Evolutionary conservation across 2,797 vertebrate species (phyloP).

Genomic region (Taenioides sp.): DNA sequence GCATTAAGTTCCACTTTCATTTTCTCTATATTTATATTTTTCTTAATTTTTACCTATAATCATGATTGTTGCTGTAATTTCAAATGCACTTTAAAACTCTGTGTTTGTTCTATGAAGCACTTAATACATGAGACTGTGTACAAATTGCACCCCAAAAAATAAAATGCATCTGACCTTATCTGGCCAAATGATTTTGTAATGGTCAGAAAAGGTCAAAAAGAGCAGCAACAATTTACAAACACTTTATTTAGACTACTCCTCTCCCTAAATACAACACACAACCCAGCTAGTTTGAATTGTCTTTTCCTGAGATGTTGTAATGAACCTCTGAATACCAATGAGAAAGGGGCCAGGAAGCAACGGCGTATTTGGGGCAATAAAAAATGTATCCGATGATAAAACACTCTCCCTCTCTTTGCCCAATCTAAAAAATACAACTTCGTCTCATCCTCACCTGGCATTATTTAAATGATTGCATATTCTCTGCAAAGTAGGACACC

Average conservation of each 20-base stretch:
- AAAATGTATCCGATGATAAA: slow-evolving; percentile 58
- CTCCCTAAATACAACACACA: slow-evolving; percentile 26
- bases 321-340: slow-evolving; percentile 68
- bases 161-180: too few relatives aligned
- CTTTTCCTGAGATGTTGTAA: slow-evolving; percentile 53
- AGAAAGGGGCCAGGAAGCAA: slow-evolving; percentile 36
- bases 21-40: too few relatives aligned
- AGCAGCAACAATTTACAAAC: neutral
- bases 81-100: too few relatives aligned
- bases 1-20: too few relatives aligned
- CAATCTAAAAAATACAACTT: slow-evolving; percentile 58
- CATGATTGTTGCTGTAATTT: too few relatives aligned
- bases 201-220: neutral
- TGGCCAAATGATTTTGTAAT: too few relatives aligned
- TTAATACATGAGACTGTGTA: too few relatives aligned
- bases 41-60: too few relatives aligned
- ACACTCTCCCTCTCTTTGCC: neutral
- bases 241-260: neutral
- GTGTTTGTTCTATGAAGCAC: too few relatives aligned
- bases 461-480: slow-evolving; percentile 74
- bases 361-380: slow-evolving; percentile 67
- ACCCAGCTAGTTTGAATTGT: slow-evolving; percentile 43
- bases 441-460: slow-evolving; percentile 73
- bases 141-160: too few relatives aligned
- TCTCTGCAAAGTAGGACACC: slow-evolving; percentile 63